phyloP scores from a whole-genome alignment of 30 jellyfish, hydroid and myxozoan species.

The Nemopilema nomurai region DNA sequence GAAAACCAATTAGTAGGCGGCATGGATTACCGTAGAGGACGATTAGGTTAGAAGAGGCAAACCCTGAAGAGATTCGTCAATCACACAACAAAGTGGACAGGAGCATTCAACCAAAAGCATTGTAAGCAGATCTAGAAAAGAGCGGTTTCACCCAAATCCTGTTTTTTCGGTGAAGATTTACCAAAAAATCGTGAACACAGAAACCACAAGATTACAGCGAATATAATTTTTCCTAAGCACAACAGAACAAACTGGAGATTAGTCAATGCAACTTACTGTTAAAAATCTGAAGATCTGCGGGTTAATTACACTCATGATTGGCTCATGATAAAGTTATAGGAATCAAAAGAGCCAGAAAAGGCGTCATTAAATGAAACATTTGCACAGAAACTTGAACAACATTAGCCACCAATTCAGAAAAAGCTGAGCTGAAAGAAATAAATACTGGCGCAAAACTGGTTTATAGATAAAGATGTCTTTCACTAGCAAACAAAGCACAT shows the following conservation, averaged over 20 bases:
- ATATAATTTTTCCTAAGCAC: neutral
- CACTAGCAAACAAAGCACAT: too few relatives aligned
- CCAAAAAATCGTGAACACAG: neutral
- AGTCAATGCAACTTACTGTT: neutral
- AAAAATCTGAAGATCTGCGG: neutral
- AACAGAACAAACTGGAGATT: neutral
- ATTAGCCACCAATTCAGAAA: too few relatives aligned
- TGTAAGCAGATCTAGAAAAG: slow-evolving; percentile 7
- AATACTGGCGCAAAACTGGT: too few relatives aligned
- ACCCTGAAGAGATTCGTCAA: neutral
- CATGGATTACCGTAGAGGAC: neutral
- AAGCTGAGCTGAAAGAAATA: too few relatives aligned
- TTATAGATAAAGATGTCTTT: too few relatives aligned
- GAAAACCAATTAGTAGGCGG: slow-evolving; percentile 16
- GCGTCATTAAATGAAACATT: too few relatives aligned
- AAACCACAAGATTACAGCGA: neutral
- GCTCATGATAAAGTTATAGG: too few relatives aligned
- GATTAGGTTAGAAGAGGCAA: neutral
- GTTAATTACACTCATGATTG: neutral
- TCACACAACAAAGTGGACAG: neutral
- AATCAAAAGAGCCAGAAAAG: too few relatives aligned
- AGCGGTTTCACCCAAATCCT: slow-evolving; percentile 2
- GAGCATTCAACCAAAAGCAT: neutral
- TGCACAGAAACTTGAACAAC: too few relatives aligned
- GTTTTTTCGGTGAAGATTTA: neutral